Evolutionary conservation across 64 coral and sea anemone genomes (phyloP), one percentile per base, ranked within the genome.

Genomic region (Anthopleura sola): DNA sequence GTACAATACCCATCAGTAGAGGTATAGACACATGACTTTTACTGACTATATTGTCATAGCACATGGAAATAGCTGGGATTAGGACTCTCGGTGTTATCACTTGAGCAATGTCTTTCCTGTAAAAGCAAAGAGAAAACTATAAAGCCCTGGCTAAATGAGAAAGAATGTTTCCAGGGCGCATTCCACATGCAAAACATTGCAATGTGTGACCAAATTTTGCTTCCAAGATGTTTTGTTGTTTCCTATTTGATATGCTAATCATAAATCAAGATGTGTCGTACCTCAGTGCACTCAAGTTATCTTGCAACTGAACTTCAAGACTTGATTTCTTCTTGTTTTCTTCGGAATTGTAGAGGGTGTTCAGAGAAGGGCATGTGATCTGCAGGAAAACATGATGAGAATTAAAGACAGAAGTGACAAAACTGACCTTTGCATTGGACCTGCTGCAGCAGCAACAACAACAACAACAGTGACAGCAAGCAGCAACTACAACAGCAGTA

Each of bases 61-160:
- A 98, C 23, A 90, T 76, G 5, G 92, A 84, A 21, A 98, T 60
- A 9, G 87, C 89, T 10, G 95, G 90, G 23, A 98, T 89, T 17
- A 98, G 66, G 23, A 98, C 92, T 51, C 95, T 84, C 0, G 95
- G 90, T 16, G 86, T 60, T 13, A 98, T 71, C 3, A 86, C 60
- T 82, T 82, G 82, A 40, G 92, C 79, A n/a, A 98, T 81, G 12
- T 92, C 84, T 48, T 85, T 82, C 84, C 95, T 98, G 58, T 37
- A 26, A 23, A 71, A 15, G 66, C 29, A 71, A 32, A 34, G 11
- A 17, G 2, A 71, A 58, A 58, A 58, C 55, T 58, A 20, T 58
- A 58, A 58, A 48, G n/a, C n/a, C n/a, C n/a, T n/a, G 3, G 46
- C 46, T 11, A 48, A 11, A 48, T 48, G 11, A 48, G 4, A 48